A percentile compares a stretch with the other conserved stretches of the same genome.
phyloP scores from a whole-genome alignment of 2,888 invertebrate species.

The Odontothrips loti region DNA sequence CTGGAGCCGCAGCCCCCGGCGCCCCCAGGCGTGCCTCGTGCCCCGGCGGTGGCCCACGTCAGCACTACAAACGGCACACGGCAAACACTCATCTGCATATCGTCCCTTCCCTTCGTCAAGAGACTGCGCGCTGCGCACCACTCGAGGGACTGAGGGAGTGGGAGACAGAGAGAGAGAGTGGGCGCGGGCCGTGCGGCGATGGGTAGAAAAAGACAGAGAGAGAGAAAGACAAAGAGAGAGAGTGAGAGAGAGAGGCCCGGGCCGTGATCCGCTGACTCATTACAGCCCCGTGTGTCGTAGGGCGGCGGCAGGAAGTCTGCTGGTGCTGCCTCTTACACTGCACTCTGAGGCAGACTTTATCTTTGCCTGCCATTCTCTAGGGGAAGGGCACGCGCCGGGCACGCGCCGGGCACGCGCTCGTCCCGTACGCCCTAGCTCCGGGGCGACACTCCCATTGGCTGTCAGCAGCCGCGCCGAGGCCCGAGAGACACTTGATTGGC shows the following conservation, averaged over 20 bases:
- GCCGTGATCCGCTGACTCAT: not conserved
- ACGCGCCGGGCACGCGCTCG: too few relatives aligned
- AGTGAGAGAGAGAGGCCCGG: not conserved
- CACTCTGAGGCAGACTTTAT: too few relatives aligned
- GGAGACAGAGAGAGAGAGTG: too few relatives aligned
- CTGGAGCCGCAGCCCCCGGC: not conserved
- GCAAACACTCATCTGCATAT: constrained; percentile 25
- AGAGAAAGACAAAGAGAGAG: too few relatives aligned
- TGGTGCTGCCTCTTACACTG: too few relatives aligned
- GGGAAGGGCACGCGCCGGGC: too few relatives aligned
- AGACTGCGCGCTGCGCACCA: constrained; percentile 8
- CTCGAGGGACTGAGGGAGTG: not conserved
- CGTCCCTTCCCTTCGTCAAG: constrained; percentile 15
- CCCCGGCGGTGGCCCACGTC: not conserved
- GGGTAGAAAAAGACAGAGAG: too few relatives aligned
- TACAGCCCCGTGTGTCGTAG: not conserved
- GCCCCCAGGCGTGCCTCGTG: not conserved
- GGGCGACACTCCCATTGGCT: too few relatives aligned
- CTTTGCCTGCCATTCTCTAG: too few relatives aligned
- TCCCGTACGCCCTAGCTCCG: too few relatives aligned
- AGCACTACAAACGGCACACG: not conserved
- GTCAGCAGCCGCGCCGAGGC: too few relatives aligned
- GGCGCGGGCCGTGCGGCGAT: not conserved
- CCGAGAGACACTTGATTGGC: too few relatives aligned
- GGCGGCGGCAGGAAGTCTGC: not conserved